Base-by-base conservation (phyloP, 2,113 vertebrate genomes). In the Anolis carolinensis region DNA sequence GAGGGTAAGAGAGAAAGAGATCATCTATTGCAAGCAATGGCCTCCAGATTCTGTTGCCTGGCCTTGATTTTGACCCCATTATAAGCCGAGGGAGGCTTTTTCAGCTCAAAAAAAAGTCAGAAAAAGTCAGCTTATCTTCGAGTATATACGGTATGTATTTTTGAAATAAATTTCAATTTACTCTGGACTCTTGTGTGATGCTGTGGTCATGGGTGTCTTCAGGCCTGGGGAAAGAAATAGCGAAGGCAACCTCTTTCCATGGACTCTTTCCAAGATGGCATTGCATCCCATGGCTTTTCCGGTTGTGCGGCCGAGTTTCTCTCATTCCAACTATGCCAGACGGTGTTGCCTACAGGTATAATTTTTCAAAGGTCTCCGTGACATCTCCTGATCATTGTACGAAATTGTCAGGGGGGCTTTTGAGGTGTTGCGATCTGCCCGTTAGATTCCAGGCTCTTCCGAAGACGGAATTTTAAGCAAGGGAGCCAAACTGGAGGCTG, bases 361-460 rank as follows among this genome's bases (percentile, higher is more conserved):
- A 91, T 63, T 48, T 88, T 55, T 88, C 5, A 91, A 90, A 85
- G 79, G 52, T 21, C 65, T 93, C 0, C 76, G 72, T 81, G 84
- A 68, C 86, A 34, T 10, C 32, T 77, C 7, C 79, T 36, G 92
- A 90, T 86, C 91, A 50, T 83, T 91, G 21, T 93, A 84, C 14
- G 74, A 39, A 90, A 92, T 91, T 82, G 67, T 91, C 81, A 23
- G 0, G 87, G 87, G 85, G 90, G 71, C 48, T 89, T n/a, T 92
- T 50, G 90, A 90, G 90, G 48, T 5, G 3, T 1, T 55, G 14
- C 5, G 52, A 27, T 79, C 7, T 79, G 79, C 7, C 62, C 89
- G 50, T 73, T 44, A 76, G 6, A 86, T 50, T 90, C 79, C 74
- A 91, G n/a, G 88, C 36, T 90, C 14, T 27, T 80, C 5, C 86